Percentiles rank a stretch among this genome's conserved stretches.
Evolutionary conservation across 1,140 invertebrate species (phyloP).

Genomic region (Megalopta genalis): DNA sequence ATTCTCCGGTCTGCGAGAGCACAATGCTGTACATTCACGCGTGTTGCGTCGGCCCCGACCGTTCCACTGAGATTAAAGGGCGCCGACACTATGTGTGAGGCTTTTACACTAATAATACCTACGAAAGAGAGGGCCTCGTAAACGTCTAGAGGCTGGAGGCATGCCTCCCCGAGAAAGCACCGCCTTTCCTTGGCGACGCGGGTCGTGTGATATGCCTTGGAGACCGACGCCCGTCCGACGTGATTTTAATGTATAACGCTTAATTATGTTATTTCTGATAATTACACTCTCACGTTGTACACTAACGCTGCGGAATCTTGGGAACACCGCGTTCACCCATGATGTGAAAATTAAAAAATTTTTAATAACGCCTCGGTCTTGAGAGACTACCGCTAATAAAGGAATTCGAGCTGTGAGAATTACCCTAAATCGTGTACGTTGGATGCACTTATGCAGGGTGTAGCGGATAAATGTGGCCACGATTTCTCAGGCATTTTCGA

Average conservation of each 20-base stretch:
- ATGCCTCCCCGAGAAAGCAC: slow-evolving; percentile 14
- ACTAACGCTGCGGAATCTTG: not conserved
- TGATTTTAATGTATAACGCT: not conserved
- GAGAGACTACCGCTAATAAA: too few relatives aligned
- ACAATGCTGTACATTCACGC: slow-evolving; percentile 68
- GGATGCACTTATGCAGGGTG: too few relatives aligned
- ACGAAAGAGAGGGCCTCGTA: slow-evolving; percentile 46
- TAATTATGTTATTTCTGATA: not conserved
- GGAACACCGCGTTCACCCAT: too few relatives aligned
- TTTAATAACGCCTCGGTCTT: too few relatives aligned
- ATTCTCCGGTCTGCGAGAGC: slow-evolving; percentile 27
- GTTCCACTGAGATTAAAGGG: slow-evolving; percentile 68
- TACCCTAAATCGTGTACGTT: too few relatives aligned
- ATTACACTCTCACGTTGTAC: not conserved
- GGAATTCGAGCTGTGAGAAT: too few relatives aligned
- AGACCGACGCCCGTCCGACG: not conserved
- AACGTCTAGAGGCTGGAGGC: slow-evolving; percentile 45
- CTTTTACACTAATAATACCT: slow-evolving; percentile 71
- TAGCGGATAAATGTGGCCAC: too few relatives aligned
- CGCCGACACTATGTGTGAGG: slow-evolving; percentile 70
- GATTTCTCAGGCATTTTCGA: too few relatives aligned
- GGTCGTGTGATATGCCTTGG: slow-evolving; percentile 12
- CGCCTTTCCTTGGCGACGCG: slow-evolving; percentile 47
- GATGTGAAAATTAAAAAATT: too few relatives aligned
- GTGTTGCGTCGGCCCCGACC: slow-evolving; percentile 44